A percentile compares a stretch with the other conserved stretches of the same genome.
These are phyloP conservation scores for Speoplatyrhinus poulsoni DNA, from an alignment of 2,113 vertebrate species.

Conservation along the genomic window DNA sequence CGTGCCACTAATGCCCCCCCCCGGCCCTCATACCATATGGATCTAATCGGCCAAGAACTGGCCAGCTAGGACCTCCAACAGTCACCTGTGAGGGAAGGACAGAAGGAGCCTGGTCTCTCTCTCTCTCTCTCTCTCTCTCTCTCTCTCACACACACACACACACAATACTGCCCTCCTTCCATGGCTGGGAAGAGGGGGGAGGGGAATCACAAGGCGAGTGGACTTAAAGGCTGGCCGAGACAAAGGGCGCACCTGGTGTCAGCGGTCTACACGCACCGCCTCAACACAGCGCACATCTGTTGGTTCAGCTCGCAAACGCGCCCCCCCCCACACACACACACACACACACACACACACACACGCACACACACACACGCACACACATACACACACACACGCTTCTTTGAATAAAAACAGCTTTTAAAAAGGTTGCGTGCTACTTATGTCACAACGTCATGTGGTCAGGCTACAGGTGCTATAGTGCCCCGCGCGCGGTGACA, in stretches of 20 bases:
- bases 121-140: conserved; percentile 21
- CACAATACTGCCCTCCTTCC: conserved; percentile 48
- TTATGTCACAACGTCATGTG: background rate
- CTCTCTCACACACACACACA: conserved; percentile 27
- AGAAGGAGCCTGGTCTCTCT: conserved; percentile 69
- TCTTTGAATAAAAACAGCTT: background rate
- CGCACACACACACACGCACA: conserved; percentile 32
- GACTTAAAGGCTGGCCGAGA: conserved; percentile 78
- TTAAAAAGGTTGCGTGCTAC: background rate
- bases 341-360: conserved; percentile 14
- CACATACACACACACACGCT: conserved; percentile 14
- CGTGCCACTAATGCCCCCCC: conserved; percentile 44
- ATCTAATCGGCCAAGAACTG: conserved; percentile 92
- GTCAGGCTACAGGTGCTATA: no score
- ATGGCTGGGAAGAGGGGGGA: conserved; percentile 28
- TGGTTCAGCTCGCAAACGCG: conserved; percentile 63
- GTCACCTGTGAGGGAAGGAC: conserved; percentile 87
- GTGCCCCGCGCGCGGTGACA: no score
- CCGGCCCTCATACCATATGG: conserved; percentile 85
- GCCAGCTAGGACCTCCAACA: conserved; percentile 97
- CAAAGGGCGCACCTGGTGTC: conserved; percentile 96
- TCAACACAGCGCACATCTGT: conserved; percentile 89
- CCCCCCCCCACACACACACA: conserved; percentile 46
- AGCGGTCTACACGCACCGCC: conserved; percentile 80
- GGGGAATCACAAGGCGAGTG: conserved; percentile 62